phyloP scores from a whole-genome alignment of 1,140 invertebrate genomes.

The Condylostylus longicornis region DNA sequence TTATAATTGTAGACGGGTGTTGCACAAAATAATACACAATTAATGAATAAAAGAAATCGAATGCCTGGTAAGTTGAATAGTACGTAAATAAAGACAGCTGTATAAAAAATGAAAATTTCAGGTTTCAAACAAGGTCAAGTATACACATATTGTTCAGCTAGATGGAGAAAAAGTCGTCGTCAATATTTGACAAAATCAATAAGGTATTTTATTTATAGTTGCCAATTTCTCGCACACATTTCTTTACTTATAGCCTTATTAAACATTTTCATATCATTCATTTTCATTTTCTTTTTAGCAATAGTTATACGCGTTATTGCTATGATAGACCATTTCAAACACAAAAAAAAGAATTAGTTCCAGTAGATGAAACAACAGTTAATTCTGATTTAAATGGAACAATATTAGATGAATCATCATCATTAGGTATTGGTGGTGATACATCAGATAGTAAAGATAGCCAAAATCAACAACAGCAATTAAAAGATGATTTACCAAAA shows the following conservation, averaged over 20 bases:
- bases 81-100: too few relatives aligned
- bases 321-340: conserved; percentile 28
- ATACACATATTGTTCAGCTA: conserved; percentile 69
- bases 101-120: too few relatives aligned
- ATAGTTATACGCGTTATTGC: too few relatives aligned
- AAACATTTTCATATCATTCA: not conserved
- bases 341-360: conserved; percentile 23
- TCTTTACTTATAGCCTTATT: not conserved
- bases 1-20: too few relatives aligned
- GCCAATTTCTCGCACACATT: too few relatives aligned
- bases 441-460: conserved; percentile 31
- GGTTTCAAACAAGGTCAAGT: conserved; percentile 76
- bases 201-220: too few relatives aligned
- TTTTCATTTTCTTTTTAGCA: conserved; percentile 25
- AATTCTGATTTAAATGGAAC: conserved; percentile 29
- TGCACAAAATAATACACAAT: conserved; percentile 81
- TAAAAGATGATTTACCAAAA: conserved; percentile 34
- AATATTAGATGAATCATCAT: conserved; percentile 26
- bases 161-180: conserved; percentile 29
- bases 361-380: conserved; percentile 3
- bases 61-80: too few relatives aligned
- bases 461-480: conserved; percentile 16
- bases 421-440: conserved; percentile 27
- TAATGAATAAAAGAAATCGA: conserved; percentile 73
- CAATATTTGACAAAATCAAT: conserved; percentile 31